Evolutionary conservation across 2,888 invertebrate genomes (phyloP), one percentile per base, ranked within the genome.

Genomic region (Apotomis capreana): DNA sequence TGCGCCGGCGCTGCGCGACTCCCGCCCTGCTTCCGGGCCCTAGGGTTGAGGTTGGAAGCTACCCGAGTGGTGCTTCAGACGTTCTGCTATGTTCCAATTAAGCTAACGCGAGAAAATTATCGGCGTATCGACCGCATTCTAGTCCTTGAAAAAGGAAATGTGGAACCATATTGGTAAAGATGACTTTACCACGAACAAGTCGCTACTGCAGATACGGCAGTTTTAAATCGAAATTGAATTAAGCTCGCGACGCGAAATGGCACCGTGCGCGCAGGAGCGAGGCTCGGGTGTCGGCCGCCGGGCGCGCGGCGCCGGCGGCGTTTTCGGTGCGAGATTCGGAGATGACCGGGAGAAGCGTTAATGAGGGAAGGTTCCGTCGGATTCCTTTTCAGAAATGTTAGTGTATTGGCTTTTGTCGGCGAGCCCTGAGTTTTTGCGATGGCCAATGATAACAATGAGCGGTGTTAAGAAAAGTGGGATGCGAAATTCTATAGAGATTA

Each of bases 381-480:
- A 92, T 90, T 91, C 92, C 91, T 77, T 72, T 76, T 78, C 84
- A 86, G 89, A 87, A 82, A 89, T 89, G 91, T 88, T 87, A 84
- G 87, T 87, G 85, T 86, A 88, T 87, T 87, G 84, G 87, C 92
- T 89, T 92, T 93, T 92, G 92, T 92, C 92, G 92, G 92, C 90
- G 82, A 84, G 87, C 86, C 83, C 83, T 83, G 81, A 84, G 86
- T 92, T 92, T 92, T 92, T 93, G 91, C 87, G 92, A 93, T 92
- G 83, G 76, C 86, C 86, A 89, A 82, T 90, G 92, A 93, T 93
- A 91, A 90, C 88, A 88, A 89, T 86, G 87, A 84, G 85, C 88
- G 88, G 89, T 87, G 89, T 87, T 84, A 83, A 84, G 85, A 86
- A 85, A 83, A 84, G 82, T 82, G 81, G 81, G 85, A 85, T 84